phyloP scores from a whole-genome alignment of 2,113 vertebrate species.

The Pyxicephalus adspersus region DNA sequence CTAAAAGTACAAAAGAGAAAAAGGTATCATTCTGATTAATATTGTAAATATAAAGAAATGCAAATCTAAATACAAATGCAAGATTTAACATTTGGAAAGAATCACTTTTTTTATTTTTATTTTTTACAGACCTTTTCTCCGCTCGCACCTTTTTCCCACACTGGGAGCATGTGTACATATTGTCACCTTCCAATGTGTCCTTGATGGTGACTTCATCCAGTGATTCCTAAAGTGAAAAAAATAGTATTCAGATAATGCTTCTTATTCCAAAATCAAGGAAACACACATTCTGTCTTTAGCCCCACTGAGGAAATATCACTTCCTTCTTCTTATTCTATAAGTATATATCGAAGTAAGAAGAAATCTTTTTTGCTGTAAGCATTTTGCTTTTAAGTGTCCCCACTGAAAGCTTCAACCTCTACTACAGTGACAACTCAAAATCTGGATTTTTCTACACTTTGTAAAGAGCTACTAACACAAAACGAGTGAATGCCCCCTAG shows the following conservation, averaged over 20 bases:
- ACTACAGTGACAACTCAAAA: too few species aligned
- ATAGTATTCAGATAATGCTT: slow-evolving; percentile 9
- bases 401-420: too few species aligned
- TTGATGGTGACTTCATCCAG: slow-evolving; percentile 99
- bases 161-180: slow-evolving; percentile 99
- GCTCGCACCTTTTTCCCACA: slow-evolving; percentile 97
- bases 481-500: too few species aligned
- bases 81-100: too few species aligned
- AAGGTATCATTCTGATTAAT: background rate
- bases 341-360: too few species aligned
- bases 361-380: too few species aligned
- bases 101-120: background rate
- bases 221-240: slow-evolving; percentile 81
- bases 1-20: slow-evolving; percentile 67
- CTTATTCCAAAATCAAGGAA: background rate
- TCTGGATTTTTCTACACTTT: too few species aligned
- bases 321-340: too few species aligned
- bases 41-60: too few species aligned
- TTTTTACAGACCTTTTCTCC: slow-evolving; percentile 90
- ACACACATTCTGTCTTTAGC: background rate
- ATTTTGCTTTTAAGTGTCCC: too few species aligned
- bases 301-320: too few species aligned
- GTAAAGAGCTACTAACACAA: too few species aligned
- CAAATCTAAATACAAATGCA: background rate
- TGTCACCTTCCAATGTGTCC: slow-evolving; percentile 97